These are phyloP conservation scores for Elymnias hypermnestra DNA, from an alignment of 1,140 invertebrate species.

Conservation along the genomic window DNA sequence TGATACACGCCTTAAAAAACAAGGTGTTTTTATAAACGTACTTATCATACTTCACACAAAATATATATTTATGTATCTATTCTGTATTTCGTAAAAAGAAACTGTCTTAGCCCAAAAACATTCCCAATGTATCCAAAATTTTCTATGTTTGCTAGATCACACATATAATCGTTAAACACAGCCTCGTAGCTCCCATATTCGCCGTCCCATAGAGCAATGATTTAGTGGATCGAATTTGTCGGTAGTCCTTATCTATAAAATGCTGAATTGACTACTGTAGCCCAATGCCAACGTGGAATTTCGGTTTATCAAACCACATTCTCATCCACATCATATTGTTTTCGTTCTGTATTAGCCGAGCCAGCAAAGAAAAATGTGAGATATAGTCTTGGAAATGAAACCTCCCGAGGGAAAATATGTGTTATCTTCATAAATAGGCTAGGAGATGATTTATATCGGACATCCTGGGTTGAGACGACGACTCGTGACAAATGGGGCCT, in stretches of 20 bases:
- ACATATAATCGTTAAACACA: too few relatives aligned
- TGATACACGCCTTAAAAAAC: too few relatives aligned
- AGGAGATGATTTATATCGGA: slow-evolving; percentile 41
- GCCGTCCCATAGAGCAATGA: slow-evolving; percentile 37
- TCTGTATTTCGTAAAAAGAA: too few relatives aligned
- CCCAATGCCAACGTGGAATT: slow-evolving; percentile 23
- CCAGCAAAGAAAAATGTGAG: slow-evolving; percentile 34
- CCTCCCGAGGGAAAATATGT: slow-evolving; percentile 27
- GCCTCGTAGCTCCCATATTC: slow-evolving; percentile 15
- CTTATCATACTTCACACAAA: too few relatives aligned
- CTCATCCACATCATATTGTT: slow-evolving; percentile 15
- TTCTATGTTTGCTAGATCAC: too few relatives aligned
- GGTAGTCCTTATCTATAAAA: slow-evolving; percentile 34
- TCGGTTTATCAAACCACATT: slow-evolving; percentile 22
- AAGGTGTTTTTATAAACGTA: too few relatives aligned
- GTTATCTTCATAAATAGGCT: slow-evolving; percentile 53
- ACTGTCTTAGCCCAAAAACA: too few relatives aligned
- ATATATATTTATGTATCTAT: too few relatives aligned
- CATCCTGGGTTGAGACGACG: slow-evolving; percentile 38
- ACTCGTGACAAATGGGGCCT: slow-evolving; percentile 48
- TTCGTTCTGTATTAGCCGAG: slow-evolving; percentile 22
- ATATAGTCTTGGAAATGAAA: slow-evolving; percentile 34
- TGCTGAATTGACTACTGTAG: slow-evolving; percentile 49
- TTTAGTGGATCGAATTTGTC: slow-evolving; percentile 49
- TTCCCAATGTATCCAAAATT: too few relatives aligned